Evolutionary conservation across 2,113 vertebrate genomes (phyloP).

Genomic region (Piprites chloris): DNA sequence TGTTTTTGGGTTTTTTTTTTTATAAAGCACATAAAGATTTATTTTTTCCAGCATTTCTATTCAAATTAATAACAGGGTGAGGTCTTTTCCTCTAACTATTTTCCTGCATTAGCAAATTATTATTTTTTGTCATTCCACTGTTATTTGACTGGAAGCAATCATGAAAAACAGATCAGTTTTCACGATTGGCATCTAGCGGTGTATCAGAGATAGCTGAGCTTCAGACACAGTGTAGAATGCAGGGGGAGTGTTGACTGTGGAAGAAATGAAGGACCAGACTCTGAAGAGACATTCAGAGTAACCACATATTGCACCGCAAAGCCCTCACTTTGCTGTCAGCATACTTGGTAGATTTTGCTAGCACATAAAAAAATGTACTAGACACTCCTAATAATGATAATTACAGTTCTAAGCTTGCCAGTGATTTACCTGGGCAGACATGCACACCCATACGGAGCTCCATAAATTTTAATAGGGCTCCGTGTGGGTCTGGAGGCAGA

Average conservation of each 20-base stretch:
- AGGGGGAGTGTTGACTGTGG: not conserved
- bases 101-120: not conserved
- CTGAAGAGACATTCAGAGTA: not conserved
- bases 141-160: not conserved
- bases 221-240: not conserved
- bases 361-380: conserved; percentile 39
- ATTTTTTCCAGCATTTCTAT: not conserved
- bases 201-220: not conserved
- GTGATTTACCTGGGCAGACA: conserved; percentile 46
- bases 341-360: not conserved
- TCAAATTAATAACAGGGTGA: conserved; percentile 2
- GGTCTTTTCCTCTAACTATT: not conserved
- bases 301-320: not conserved
- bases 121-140: not conserved
- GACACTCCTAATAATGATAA: conserved; percentile 48
- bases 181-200: not conserved
- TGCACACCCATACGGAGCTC: not conserved
- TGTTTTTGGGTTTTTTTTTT: not conserved
- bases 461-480: conserved; percentile 39
- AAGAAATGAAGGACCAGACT: not conserved
- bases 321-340: not conserved
- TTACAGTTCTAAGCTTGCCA: conserved; percentile 20
- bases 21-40: not conserved
- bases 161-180: not conserved
- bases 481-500: not conserved